Conservation (phyloP, 2,888 invertebrate species). For the Nomada fabriciana region DNA sequence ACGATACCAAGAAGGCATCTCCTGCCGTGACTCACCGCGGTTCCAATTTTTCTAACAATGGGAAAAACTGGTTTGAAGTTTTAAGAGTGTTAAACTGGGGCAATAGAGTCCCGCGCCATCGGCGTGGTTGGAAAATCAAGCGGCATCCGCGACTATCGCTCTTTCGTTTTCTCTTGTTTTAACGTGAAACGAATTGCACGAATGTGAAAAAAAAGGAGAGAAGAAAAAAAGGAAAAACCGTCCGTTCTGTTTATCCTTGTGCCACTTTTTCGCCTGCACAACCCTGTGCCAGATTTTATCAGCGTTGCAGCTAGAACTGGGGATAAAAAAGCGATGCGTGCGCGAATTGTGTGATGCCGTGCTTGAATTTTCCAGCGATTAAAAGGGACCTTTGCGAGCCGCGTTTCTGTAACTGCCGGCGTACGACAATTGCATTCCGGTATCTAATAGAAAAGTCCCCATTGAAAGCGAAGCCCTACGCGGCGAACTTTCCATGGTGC, state of each 20-base stretch:
- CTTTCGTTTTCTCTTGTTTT: neutral
- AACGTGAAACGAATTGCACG: neutral
- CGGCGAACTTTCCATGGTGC: constrained; percentile 61
- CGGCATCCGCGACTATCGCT: neutral
- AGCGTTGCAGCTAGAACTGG: constrained; percentile 8
- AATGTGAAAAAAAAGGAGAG: constrained; percentile 15
- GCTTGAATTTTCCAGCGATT: neutral
- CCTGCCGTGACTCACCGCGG: constrained; percentile 44
- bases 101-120: constrained; percentile 2
- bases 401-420: neutral
- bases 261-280: constrained; percentile 40
- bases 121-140: constrained; percentile 25
- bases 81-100: constrained; percentile 21
- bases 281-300: constrained; percentile 55
- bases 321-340: constrained; percentile 8
- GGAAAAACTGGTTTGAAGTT: constrained; percentile 38
- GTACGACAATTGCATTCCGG: neutral
- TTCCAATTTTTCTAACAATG: constrained; percentile 52
- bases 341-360: constrained; percentile 8
- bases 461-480: constrained; percentile 65
- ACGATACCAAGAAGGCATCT: constrained; percentile 16
- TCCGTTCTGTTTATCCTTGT: constrained; percentile 42
- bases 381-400: neutral
- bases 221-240: neutral
- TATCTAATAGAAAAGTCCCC: constrained; percentile 10